Percentiles rank a stretch among this genome's conserved stretches.
phyloP scores from a whole-genome alignment of 2,113 vertebrate genomes.

The Heterotis niloticus region DNA sequence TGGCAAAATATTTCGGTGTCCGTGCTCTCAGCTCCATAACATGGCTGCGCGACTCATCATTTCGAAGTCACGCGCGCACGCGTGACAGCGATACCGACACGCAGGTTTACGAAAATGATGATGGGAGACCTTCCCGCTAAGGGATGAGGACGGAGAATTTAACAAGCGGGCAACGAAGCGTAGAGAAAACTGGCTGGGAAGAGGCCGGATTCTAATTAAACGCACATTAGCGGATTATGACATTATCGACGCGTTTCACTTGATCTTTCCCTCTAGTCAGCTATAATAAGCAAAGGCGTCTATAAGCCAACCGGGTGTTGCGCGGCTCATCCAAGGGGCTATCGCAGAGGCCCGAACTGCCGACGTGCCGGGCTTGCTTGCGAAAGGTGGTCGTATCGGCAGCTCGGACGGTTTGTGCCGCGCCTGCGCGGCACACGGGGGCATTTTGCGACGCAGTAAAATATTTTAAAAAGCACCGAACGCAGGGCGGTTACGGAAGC shows the following conservation, averaged over 20 bases:
- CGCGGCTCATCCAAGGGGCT: conserved; percentile 54
- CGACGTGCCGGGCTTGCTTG: background rate
- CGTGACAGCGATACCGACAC: background rate
- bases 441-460: no score
- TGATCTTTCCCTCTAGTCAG: conserved; percentile 58
- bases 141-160: conserved; percentile 42
- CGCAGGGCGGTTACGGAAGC: no score
- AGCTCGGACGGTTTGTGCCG: no score
- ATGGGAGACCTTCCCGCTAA: conserved; percentile 44
- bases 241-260: conserved; percentile 53
- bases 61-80: conserved; percentile 40
- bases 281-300: conserved; percentile 51
- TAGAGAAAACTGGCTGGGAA: conserved; percentile 27
- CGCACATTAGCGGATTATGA: conserved; percentile 57
- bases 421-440: no score
- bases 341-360: conserved; percentile 45
- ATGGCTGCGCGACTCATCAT: conserved; percentile 49
- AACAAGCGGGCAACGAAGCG: conserved; percentile 30
- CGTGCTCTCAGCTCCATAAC: conserved; percentile 40
- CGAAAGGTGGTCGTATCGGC: no score
- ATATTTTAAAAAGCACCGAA: no score
- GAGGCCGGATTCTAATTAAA: conserved; percentile 53
- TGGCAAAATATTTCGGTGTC: conserved; percentile 45
- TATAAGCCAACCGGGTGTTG: conserved; percentile 51
- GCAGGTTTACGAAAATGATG: conserved; percentile 39